Conservation (phyloP, 2,113 vertebrate species). For the Prunella himalayana region DNA sequence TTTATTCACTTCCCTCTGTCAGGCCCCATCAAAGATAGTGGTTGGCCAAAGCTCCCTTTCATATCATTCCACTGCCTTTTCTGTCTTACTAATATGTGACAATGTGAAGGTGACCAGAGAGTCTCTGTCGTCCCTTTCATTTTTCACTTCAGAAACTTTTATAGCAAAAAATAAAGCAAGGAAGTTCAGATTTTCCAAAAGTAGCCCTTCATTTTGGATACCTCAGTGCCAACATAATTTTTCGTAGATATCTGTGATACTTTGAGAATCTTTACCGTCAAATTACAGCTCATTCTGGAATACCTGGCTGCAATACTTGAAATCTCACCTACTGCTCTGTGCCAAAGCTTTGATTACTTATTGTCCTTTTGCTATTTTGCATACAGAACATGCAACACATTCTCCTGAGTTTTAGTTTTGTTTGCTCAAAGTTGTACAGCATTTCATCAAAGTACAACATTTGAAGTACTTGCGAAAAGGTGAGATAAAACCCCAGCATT, state of each 20-base stretch:
- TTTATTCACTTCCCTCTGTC: neutral
- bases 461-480: neutral
- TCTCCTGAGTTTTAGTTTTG: neutral
- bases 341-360: neutral
- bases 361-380: neutral
- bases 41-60: neutral
- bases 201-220: neutral
- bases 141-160: neutral
- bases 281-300: neutral
- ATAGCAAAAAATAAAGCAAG: neutral
- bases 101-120: neutral
- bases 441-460: neutral
- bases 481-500: neutral
- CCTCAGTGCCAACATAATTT: neutral
- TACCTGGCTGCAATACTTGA: neutral
- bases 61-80: neutral
- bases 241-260: neutral
- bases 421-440: neutral
- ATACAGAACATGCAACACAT: neutral
- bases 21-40: neutral
- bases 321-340: neutral
- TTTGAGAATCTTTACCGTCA: neutral
- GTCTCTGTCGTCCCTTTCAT: neutral
- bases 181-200: neutral
- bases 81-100: neutral